A percentile compares a stretch with the other conserved stretches of the same genome.
Conservation (phyloP, 2,113 vertebrate genomes). For the Struthio camelus region DNA sequence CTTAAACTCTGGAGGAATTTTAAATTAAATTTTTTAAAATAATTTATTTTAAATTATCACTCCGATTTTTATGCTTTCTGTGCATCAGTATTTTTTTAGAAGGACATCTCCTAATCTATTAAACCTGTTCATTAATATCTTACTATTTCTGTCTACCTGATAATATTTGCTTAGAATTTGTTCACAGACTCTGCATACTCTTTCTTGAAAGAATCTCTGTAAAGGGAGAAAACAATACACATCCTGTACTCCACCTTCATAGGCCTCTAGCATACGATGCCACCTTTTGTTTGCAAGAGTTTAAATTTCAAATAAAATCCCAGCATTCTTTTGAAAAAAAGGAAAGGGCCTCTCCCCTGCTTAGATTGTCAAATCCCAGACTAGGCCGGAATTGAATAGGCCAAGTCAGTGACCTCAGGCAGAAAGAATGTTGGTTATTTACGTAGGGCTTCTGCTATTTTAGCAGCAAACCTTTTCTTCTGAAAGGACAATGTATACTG, state of each 20-base stretch:
- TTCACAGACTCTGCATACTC: constrained; percentile 52
- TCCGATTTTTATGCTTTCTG: neutral
- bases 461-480: constrained; percentile 81
- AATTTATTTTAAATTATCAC: neutral
- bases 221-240: constrained; percentile 70
- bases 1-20: neutral
- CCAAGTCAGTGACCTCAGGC: constrained; percentile 93
- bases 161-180: constrained; percentile 48
- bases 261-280: constrained; percentile 70
- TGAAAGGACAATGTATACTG: constrained; percentile 79
- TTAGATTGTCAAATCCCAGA: constrained; percentile 75
- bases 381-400: constrained; percentile 83
- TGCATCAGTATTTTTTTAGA: neutral
- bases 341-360: constrained; percentile 70
- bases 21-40: neutral
- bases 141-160: neutral
- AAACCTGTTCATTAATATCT: neutral
- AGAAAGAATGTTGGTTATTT: constrained; percentile 93
- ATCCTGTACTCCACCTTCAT: constrained; percentile 71
- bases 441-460: constrained; percentile 82
- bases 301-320: constrained; percentile 74
- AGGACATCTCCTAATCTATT: neutral
- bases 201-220: constrained; percentile 58
- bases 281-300: constrained; percentile 74
- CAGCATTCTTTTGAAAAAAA: constrained; percentile 70